These are phyloP conservation scores for Eolophus roseicapilla DNA, from an alignment of 2,113 vertebrate species.

Conservation along the genomic window DNA sequence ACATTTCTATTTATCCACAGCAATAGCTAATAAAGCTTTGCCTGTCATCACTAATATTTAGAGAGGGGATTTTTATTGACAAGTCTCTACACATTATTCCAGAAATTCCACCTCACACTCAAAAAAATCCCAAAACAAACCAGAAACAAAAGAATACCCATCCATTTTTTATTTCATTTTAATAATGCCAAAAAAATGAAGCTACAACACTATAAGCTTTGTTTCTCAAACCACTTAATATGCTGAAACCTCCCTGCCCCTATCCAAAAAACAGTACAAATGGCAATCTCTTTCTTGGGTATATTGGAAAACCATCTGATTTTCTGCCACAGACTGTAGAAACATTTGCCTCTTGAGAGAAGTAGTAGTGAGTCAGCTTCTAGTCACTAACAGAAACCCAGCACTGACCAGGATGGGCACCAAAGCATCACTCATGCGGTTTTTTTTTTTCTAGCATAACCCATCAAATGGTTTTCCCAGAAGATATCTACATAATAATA, in stretches of 20 bases:
- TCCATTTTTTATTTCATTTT: neutral
- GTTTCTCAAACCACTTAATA: neutral
- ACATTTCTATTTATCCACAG: neutral
- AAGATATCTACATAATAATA: neutral
- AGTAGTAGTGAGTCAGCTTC: slow-evolving; percentile 7
- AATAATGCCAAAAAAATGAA: neutral
- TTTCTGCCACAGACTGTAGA: neutral
- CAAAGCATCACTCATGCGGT: neutral
- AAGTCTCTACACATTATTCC: neutral
- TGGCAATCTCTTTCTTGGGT: neutral
- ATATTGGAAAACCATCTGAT: slow-evolving; percentile 1
- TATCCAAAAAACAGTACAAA: neutral
- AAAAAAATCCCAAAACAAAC: neutral
- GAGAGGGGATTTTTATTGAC: neutral
- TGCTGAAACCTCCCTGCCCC: neutral
- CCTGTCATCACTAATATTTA: neutral
- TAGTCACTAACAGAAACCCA: neutral
- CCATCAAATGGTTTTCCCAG: neutral
- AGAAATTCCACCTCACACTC: neutral
- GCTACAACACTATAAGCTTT: neutral
- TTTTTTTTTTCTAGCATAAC: slow-evolving; percentile 9
- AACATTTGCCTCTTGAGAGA: slow-evolving; percentile 15
- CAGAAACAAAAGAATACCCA: neutral
- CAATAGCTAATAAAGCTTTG: neutral
- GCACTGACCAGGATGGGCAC: neutral